Base-by-base conservation (phyloP, 2,888 invertebrate genomes). In the Ornithoptera alexandrae region DNA sequence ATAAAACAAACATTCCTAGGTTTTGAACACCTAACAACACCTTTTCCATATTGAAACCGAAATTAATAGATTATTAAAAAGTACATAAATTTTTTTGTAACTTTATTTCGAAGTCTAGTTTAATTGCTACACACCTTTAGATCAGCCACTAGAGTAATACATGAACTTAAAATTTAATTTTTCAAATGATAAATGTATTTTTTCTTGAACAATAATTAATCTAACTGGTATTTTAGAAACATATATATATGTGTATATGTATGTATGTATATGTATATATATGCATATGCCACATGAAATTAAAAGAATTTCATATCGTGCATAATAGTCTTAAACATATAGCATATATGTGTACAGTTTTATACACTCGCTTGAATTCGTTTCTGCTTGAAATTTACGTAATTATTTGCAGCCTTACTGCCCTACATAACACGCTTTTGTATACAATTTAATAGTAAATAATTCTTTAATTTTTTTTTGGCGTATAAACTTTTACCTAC, bases 371-470 rank as follows among this genome's bases (percentile, higher is more conserved):
- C 58, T 57, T 65, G 65, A 58, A 63, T 39, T 58, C 65, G 46
- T 66, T 69, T 66, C 57, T 50, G 65, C 62, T 58, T 58, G 22
- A 46, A 62, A 69, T 62, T 62, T 50, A 66, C 62, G 66, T 69
- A 69, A 62, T 62, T 65, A 62, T 65, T 69, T 69, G 64, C 53
- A 53, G 61, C 53, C 42, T 36, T 57, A 57, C 60, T 46, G 62
- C 62, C 62, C 58, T 65, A 58, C 62, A 62, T 69, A 66, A 66
- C 46, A 46, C 46, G 24, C 62, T 57, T 68, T 69, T 62, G 56
- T 65, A 57, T 65, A 30, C 65, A 24, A 62, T 69, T 65, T 69
- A 62, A 65, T 62, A 66, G 62, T 50, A 58, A 69, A 58, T 66
- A 57, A 62, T 65, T 66, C 58, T 36, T 65, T 61, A 69, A 69